Evolutionary conservation across 1,140 invertebrate species (phyloP).

Genomic region (Drosophila yakuba): DNA sequence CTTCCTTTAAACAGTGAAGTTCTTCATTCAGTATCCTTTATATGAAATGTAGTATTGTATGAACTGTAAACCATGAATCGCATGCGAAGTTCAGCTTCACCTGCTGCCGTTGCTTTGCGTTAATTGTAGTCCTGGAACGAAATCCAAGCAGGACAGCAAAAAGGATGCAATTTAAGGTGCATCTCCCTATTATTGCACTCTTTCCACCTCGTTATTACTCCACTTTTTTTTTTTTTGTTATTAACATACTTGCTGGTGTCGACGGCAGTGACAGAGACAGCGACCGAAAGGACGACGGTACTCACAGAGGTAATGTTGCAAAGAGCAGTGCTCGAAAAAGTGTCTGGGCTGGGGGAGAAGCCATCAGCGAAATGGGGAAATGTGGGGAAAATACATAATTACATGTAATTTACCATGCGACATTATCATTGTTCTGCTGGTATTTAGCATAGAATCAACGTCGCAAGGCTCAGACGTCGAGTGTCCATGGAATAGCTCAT

Average conservation of each 20-base stretch:
- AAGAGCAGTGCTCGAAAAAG: conserved; percentile 8
- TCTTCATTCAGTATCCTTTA: neutral
- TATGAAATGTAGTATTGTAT: neutral
- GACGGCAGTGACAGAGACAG: conserved; percentile 19
- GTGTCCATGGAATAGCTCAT: conserved; percentile 10
- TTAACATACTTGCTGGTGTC: conserved; percentile 31
- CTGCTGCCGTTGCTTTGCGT: conserved; percentile 3
- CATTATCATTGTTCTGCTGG: conserved; percentile 79
- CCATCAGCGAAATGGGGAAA: conserved; percentile 22
- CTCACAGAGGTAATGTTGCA: conserved; percentile 38
- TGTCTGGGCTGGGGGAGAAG: conserved; percentile 15
- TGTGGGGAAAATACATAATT: conserved; percentile 78
- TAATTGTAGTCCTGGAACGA: conserved; percentile 9
- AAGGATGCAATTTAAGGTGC: conserved; percentile 31
- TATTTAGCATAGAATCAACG: conserved; percentile 73
- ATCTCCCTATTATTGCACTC: conserved; percentile 9
- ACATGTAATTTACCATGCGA: conserved; percentile 82
- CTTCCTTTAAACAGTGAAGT: neutral
- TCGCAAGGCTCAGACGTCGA: conserved; percentile 13
- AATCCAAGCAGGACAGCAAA: conserved; percentile 8
- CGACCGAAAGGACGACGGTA: conserved; percentile 40
- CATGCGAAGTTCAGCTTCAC: no score
- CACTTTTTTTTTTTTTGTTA: conserved; percentile 16
- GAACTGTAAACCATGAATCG: neutral
- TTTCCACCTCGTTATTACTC: neutral